phyloP scores from a whole-genome alignment of 2,888 invertebrate genomes.

The Phengaris arion region DNA sequence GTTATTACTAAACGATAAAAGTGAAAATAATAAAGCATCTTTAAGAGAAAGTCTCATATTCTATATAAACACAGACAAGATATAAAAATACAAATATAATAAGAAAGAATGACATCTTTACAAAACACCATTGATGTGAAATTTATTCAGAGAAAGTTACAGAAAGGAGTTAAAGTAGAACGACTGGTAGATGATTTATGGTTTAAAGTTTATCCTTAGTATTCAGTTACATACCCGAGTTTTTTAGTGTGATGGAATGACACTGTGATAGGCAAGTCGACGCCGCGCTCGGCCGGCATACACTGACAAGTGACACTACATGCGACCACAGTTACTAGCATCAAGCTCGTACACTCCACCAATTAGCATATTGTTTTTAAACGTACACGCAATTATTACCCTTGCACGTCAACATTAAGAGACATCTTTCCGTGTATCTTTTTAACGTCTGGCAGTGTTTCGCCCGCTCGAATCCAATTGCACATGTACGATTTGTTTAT shows the following conservation, averaged over 20 bases:
- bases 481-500: conserved; percentile 32
- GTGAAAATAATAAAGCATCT: not conserved
- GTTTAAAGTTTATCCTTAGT: not conserved
- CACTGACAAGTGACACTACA: conserved; percentile 51
- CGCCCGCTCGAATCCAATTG: conserved; percentile 29
- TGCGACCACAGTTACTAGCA: conserved; percentile 36
- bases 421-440: conserved; percentile 11
- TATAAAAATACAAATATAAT: not conserved
- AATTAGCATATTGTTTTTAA: conserved; percentile 18
- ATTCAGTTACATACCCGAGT: not conserved
- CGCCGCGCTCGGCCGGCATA: conserved; percentile 59
- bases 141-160: not conserved
- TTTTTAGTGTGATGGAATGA: conserved; percentile 1
- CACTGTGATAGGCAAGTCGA: conserved; percentile 54
- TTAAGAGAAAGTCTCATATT: not conserved
- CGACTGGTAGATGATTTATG: not conserved
- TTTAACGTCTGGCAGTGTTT: conserved; percentile 17
- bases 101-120: not conserved
- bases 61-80: not conserved
- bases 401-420: conserved; percentile 4
- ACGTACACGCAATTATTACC: conserved; percentile 22
- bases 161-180: not conserved
- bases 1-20: not conserved
- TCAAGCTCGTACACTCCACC: conserved; percentile 13
- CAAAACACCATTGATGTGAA: not conserved